Evolutionary conservation across 2,113 vertebrate species (phyloP), one percentile per base, ranked within the genome.

Genomic region (Phyllostomus hastatus): DNA sequence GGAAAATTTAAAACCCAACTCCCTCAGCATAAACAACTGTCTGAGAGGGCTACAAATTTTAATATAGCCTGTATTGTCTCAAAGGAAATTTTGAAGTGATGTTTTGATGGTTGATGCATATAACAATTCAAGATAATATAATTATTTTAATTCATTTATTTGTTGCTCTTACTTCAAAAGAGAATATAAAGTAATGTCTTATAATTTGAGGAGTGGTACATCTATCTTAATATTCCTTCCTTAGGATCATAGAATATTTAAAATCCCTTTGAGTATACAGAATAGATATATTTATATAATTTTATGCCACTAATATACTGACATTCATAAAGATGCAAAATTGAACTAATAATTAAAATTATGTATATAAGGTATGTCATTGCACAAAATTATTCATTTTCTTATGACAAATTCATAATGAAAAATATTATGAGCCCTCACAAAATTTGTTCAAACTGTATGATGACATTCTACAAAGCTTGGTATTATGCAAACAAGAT

Each of bases 1-100:
- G 72, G 48, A 90, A 95, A 61, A 93, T 33, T 64, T 54, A 91
- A 97, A 96, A 88, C 43, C 52, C 66, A 93, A 11, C 31, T 88
- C 48, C 72, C 35, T 81, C 15, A 80, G 66, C 7, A 67, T 24
- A 76, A 9, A 76, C 28, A 59, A 87, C 10, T 90, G 19, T 48
- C 46, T 19, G 35, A 90, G 7, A 31, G 22, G 5, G 8, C 84
- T 80, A 64, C 38, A 78, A 67, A 94, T 67, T 95, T 81, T 73
- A 90, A 83, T 1, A 80, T 1, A 73, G 48, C 15, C 69, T 95
- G 64, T n/a, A n/a, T 57, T 69, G n/a, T 69, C 95, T 80, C 57
- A 70, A 43, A 95, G 81, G 38, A 90, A 92, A 92, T 52, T 96
- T 57, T 76, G 24, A 94, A 94, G 35, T 66, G 26, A 7, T 52